Evolutionary conservation across 2,113 vertebrate species (phyloP).

Genomic region (Neolamprologus variostigma): DNA sequence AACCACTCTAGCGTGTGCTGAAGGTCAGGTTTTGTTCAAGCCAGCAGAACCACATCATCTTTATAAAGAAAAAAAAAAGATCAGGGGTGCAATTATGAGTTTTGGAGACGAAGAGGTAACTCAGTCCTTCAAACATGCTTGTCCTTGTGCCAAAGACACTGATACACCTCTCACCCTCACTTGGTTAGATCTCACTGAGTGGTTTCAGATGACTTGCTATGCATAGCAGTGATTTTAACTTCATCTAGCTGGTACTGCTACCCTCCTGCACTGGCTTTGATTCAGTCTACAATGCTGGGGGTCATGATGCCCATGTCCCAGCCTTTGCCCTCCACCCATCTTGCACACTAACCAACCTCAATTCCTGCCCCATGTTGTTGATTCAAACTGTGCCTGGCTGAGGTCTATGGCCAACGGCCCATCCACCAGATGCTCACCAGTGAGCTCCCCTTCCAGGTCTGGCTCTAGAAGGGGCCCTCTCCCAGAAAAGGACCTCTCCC

Average conservation of each 20-base stretch:
- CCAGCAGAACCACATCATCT: neutral
- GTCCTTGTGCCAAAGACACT: neutral
- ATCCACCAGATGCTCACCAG: neutral
- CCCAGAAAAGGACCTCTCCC: neutral
- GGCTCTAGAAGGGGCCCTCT: neutral
- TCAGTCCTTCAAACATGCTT: neutral
- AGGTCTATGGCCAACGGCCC: neutral
- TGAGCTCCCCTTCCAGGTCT: neutral
- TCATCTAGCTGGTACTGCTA: neutral
- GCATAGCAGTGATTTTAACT: neutral
- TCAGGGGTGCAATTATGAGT: neutral
- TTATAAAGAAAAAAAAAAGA: neutral
- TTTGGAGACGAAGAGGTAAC: neutral
- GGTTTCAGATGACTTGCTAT: neutral
- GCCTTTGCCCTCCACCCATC: neutral
- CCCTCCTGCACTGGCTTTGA: neutral
- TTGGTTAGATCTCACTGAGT: neutral
- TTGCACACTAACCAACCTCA: neutral
- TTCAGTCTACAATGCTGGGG: neutral
- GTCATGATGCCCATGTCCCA: neutral
- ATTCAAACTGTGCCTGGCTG: neutral
- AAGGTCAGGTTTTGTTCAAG: neutral
- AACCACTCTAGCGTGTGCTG: neutral
- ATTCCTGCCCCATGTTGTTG: neutral
- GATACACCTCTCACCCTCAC: neutral